Percentiles rank a stretch among this genome's conserved stretches.
phyloP scores from a whole-genome alignment of 2,888 invertebrate species.

The Gryllus longicercus region DNA sequence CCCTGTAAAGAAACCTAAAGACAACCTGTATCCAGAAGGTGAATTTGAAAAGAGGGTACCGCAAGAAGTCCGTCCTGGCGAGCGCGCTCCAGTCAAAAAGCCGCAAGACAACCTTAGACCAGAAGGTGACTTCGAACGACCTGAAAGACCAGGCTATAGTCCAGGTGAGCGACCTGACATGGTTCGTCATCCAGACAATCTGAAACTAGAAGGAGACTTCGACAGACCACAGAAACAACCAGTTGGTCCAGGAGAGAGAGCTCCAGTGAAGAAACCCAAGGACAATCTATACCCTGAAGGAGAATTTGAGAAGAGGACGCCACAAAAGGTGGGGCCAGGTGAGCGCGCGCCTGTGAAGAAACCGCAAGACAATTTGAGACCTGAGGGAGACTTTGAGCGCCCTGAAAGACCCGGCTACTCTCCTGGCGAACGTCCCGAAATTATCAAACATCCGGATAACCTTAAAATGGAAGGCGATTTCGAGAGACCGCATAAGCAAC shows the following conservation, averaged over 20 bases:
- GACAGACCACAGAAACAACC: conserved; percentile 43
- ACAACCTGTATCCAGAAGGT: conserved; percentile 42
- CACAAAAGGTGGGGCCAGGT: conserved; percentile 35
- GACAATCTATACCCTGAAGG: conserved; percentile 55
- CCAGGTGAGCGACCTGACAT: conserved; percentile 54
- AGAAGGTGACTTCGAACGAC: conserved; percentile 47
- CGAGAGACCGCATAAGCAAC: conserved; percentile 33
- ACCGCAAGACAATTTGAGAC: conserved; percentile 43
- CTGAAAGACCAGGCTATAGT: conserved; percentile 48
- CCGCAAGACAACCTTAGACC: conserved; percentile 59
- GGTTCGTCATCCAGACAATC: conserved; percentile 49
- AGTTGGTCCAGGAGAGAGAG: conserved; percentile 57
- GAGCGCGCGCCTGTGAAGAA: conserved; percentile 41
- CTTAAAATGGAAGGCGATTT: conserved; percentile 38
- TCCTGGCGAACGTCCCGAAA: conserved; percentile 54
- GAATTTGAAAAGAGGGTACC: conserved; percentile 39
- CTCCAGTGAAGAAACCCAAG: conserved; percentile 58
- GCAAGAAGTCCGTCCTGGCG: conserved; percentile 51
- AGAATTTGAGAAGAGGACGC: conserved; percentile 48
- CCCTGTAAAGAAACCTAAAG: conserved; percentile 37
- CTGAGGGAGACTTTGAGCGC: conserved; percentile 43
- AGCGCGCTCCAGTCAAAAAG: conserved; percentile 58
- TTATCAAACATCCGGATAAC: conserved; percentile 40
- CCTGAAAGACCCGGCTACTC: conserved; percentile 44
- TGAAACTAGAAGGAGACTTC: conserved; percentile 45